Evolutionary conservation across 2,797 vertebrate species (phyloP).

Genomic region (Rhinichthys osculus): DNA sequence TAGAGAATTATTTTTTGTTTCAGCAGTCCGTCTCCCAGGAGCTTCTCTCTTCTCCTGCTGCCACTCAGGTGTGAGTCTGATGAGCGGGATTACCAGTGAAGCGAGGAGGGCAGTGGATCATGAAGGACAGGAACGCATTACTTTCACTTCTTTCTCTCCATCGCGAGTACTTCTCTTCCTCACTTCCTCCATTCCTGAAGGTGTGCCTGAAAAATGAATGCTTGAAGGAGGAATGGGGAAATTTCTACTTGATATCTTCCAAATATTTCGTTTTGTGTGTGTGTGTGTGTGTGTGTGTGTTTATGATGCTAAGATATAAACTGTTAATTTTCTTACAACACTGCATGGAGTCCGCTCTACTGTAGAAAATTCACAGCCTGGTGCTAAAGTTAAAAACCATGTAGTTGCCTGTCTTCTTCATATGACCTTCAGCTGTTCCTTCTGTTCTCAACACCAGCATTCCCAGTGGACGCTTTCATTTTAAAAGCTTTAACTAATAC

Average conservation of each 20-base stretch:
- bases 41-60: conserved; percentile 45
- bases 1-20: conserved; percentile 24
- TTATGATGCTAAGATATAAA: not conserved
- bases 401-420: conserved; percentile 29
- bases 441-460: conserved; percentile 17
- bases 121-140: conserved; percentile 63
- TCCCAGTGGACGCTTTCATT: conserved; percentile 38
- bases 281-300: too few species aligned
- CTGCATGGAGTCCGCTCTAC: not conserved
- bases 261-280: not conserved
- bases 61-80: conserved; percentile 63
- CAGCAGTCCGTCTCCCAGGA: conserved; percentile 20
- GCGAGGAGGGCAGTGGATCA: conserved; percentile 55
- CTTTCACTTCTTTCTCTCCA: conserved; percentile 32
- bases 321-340: not conserved
- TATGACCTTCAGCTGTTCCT: conserved; percentile 52
- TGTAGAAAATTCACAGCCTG: not conserved
- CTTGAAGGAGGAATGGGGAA: not conserved
- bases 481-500: conserved; percentile 37
- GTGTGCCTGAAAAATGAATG: conserved; percentile 6
- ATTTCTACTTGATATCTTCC: not conserved
- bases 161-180: conserved; percentile 25
- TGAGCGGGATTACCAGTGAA: conserved; percentile 62
- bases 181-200: not conserved
- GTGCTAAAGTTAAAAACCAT: conserved; percentile 10